phyloP scores from a whole-genome alignment of 37 sponge, comb jelly and placozoan species.

The Mnemiopsis leidyi region DNA sequence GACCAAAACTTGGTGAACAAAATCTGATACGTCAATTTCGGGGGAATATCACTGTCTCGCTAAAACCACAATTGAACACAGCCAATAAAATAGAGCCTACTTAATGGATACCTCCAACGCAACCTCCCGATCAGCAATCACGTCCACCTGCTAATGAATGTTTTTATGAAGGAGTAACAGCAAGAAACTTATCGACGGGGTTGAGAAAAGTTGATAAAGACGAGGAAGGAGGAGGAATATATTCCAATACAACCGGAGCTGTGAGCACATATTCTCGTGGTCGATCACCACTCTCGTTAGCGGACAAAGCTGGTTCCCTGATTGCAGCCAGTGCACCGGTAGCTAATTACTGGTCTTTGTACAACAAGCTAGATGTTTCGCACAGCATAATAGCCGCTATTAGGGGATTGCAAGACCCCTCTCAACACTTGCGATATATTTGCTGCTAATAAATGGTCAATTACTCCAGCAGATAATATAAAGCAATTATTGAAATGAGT shows the following conservation, averaged over 20 bases:
- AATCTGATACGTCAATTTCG: too few relatives aligned
- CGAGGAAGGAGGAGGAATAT: not conserved
- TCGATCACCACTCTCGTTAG: not conserved
- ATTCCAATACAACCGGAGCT: not conserved
- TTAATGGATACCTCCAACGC: too few relatives aligned
- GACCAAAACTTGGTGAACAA: too few relatives aligned
- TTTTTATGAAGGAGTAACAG: not conserved
- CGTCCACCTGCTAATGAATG: not conserved
- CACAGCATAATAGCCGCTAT: not conserved
- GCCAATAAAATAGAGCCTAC: too few relatives aligned
- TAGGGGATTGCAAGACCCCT: not conserved
- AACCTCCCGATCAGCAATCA: too few relatives aligned
- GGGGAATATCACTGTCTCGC: too few relatives aligned
- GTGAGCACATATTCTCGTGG: not conserved
- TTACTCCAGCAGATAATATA: not conserved
- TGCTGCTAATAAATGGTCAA: not conserved
- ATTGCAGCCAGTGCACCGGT: not conserved
- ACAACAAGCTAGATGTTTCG: not conserved
- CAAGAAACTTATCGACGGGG: too few relatives aligned
- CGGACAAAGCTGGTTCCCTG: too few relatives aligned
- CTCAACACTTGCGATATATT: not conserved
- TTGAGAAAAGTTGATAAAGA: too few relatives aligned
- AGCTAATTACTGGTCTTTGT: not conserved
- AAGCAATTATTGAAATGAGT: not conserved
- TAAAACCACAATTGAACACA: too few relatives aligned